A percentile compares a stretch with the other conserved stretches of the same genome.
Evolutionary conservation across 2,888 invertebrate genomes (phyloP).

Genomic region (Tetragonisca angustula): DNA sequence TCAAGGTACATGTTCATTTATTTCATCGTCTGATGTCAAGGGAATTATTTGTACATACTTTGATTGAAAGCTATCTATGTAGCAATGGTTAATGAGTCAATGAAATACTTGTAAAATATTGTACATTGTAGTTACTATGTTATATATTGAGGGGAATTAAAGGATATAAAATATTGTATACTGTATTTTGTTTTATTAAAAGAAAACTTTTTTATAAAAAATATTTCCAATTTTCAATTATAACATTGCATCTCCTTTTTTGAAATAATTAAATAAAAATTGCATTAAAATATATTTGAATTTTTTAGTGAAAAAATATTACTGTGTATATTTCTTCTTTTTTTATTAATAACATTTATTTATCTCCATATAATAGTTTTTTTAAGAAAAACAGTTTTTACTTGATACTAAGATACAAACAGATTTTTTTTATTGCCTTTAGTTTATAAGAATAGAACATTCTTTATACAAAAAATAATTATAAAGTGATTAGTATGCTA

Average conservation of each 20-base stretch:
- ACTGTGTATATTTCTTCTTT: conserved; percentile 26
- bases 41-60: background rate
- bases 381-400: conserved; percentile 31
- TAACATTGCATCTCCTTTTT: background rate
- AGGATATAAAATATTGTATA: conserved; percentile 19
- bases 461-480: conserved; percentile 66
- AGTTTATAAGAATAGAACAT: conserved; percentile 69
- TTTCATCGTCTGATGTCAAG: background rate
- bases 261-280: background rate
- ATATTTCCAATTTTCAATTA: conserved; percentile 21
- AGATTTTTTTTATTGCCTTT: conserved; percentile 52
- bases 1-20: background rate
- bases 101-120: conserved; percentile 32
- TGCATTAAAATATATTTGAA: background rate
- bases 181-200: conserved; percentile 29
- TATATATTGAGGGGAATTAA: conserved; percentile 40
- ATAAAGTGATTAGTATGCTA: conserved; percentile 50
- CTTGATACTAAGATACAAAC: conserved; percentile 38
- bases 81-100: background rate
- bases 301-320: conserved; percentile 1
- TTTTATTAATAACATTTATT: conserved; percentile 58
- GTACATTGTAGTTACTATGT: conserved; percentile 19
- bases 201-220: conserved; percentile 10
- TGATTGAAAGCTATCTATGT: background rate
- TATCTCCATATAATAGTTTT: conserved; percentile 43